Base-by-base conservation (phyloP, 2,888 invertebrate species). In the Lepidochitona cinerea region DNA sequence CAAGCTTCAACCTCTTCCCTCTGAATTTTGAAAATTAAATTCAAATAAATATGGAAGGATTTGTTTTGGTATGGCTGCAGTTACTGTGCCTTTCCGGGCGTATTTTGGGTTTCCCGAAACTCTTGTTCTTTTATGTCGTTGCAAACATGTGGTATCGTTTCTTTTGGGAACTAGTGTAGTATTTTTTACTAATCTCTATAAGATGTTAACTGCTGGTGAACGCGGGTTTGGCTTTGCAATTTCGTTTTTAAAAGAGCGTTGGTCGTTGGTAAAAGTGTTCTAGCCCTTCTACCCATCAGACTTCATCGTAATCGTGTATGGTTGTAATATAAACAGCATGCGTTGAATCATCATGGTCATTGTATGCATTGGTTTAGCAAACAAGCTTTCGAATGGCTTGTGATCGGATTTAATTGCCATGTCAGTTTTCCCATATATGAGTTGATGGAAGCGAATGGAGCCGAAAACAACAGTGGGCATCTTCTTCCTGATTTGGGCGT, bases 221-320 rank as follows among this genome's bases (percentile, higher is more conserved):
- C 65, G 5, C 7, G 7, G 7, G 14, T 37, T 3, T 2, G 35
- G 1, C 29, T 29, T 59, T 59, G 59, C 7, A 23, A 59, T 59
- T 66, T 37, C 36, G 66, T 35, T 4, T 66, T 18, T 18, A 66
- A 37, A 14, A 66, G 37, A n/a, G 66, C 37, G n/a, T 54, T 29
- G 1, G 68, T 67, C 2, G 71, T 79, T 49, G 76, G 74, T 59
- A 75, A 33, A 32, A 76, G 64, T 14, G 74, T 79, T 66, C 71
- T 75, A 41, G 75, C 74, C n/a, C 77, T 36, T 18, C 77, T 33
- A 9, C 70, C 72, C 75, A 78, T 74, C 5, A 75, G 71, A 74
- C 12, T 9, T 35, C n/a, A 74, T 37, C 7, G 70, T 66, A 7
- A 74, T 49, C 33, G 70, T 65, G 53, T 74, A 74, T 32, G 33